Base-by-base conservation (phyloP, 2,888 invertebrate species). In the Cyclophora albipunctata region DNA sequence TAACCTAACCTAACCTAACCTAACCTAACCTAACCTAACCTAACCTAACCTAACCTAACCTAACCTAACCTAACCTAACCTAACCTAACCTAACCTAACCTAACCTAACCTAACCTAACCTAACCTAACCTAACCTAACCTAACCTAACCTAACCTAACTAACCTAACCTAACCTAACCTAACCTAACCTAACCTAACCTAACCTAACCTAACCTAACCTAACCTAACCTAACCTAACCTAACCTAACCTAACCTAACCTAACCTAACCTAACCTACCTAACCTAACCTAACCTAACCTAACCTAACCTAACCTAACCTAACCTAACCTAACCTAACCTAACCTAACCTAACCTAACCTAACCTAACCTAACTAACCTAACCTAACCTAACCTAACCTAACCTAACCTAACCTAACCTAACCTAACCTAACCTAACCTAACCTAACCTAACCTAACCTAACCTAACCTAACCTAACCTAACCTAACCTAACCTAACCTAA, bases 211-310 rank as follows among this genome's bases (percentile, higher is more conserved):
- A 50, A 50, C 51, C 51, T 51, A 51, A 51, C 51, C 51, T 51
- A 51, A 51, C 51, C 51, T 51, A 51, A 51, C 51, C 51, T 51
- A 51, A 51, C 51, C 51, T 51, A 51, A 51, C 51, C 51, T 51
- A 51, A 51, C 51, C 51, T 51, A 51, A 51, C 51, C 51, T 51
- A 51, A 51, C 51, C 51, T 42, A 42, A 42, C 42, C 42, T 42
- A 42, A 42, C 42, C 42, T 42, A 42, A 42, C 42, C 42, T 48
- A 51, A 47, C 51, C 47, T 47, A 46, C 50, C 46, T 46, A 50
- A 47, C 51, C 47, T 47, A 51, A 47, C 51, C 47, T 47, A 51
- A 47, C 51, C 47, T 47, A 48, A 47, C 47, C 47, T 37, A 37
- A 43, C 43, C 43, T 43, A 43, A 43, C 43, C 43, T 47, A 47